phyloP scores from a whole-genome alignment of 2,888 invertebrate genomes.

The Cyclophora albipunctata region DNA sequence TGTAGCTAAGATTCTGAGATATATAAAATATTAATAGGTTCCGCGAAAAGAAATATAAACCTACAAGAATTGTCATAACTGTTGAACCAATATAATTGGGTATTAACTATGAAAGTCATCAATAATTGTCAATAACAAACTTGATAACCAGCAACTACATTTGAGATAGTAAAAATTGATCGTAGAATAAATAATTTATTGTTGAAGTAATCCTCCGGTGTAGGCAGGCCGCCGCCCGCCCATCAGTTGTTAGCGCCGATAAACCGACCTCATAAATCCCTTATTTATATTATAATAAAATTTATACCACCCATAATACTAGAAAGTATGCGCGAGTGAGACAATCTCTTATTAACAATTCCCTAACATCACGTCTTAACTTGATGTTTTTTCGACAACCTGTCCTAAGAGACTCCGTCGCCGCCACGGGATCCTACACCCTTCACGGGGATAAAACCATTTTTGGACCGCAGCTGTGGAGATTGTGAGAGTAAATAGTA shows the following conservation, averaged over 20 bases:
- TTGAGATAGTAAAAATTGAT: slow-evolving; percentile 8
- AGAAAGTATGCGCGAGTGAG: slow-evolving; percentile 34
- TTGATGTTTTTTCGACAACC: slow-evolving; percentile 48
- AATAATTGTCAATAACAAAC: neutral
- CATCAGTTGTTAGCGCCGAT: slow-evolving; percentile 36
- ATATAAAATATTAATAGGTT: neutral
- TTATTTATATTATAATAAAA: slow-evolving; percentile 70
- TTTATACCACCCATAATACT: slow-evolving; percentile 59
- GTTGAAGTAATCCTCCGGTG: slow-evolving; percentile 16
- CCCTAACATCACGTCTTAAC: slow-evolving; percentile 53
- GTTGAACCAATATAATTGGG: too few species aligned
- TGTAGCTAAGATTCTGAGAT: too few species aligned
- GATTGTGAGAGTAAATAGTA: slow-evolving; percentile 57
- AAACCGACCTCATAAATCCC: slow-evolving; percentile 50
- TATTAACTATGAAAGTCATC: too few species aligned
- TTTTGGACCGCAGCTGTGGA: slow-evolving; percentile 28
- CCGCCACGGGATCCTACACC: slow-evolving; percentile 20
- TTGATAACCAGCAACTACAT: neutral
- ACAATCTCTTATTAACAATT: slow-evolving; percentile 65
- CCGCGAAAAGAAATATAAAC: too few species aligned
- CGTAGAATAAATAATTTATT: slow-evolving; percentile 18
- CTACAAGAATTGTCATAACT: too few species aligned
- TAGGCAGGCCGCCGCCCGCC: slow-evolving; percentile 13
- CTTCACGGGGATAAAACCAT: slow-evolving; percentile 26
- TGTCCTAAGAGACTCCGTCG: slow-evolving; percentile 27